These are phyloP conservation scores for Campoletis sonorensis DNA, from an alignment of 1,140 invertebrate species.

Conservation along the genomic window DNA sequence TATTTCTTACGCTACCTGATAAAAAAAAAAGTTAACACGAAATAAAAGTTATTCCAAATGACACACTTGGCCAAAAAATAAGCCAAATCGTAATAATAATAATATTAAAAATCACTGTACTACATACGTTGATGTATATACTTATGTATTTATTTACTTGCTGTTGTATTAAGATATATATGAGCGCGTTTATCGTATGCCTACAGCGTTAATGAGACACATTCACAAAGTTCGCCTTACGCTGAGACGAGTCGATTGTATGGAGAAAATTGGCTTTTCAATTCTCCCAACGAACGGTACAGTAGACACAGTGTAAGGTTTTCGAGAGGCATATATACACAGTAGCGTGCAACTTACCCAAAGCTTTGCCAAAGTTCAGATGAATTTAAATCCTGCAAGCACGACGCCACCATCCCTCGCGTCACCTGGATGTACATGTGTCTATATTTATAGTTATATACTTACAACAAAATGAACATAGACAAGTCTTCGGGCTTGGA, in stretches of 20 bases:
- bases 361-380: slow-evolving; percentile 33
- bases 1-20: too few species aligned
- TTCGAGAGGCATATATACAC: slow-evolving; percentile 14
- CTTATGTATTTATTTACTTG: not conserved
- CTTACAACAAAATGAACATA: slow-evolving; percentile 7
- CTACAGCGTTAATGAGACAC: slow-evolving; percentile 72
- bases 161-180: slow-evolving; percentile 29
- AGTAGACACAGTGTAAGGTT: slow-evolving; percentile 12
- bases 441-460: not conserved
- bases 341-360: slow-evolving; percentile 17
- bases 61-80: not conserved
- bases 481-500: not conserved
- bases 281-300: slow-evolving; percentile 53
- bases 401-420: slow-evolving; percentile 4
- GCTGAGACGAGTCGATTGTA: slow-evolving; percentile 73
- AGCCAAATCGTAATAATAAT: not conserved
- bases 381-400: slow-evolving; percentile 48
- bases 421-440: slow-evolving; percentile 1
- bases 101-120: not conserved
- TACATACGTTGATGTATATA: not conserved
- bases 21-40: not conserved
- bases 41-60: too few species aligned
- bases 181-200: slow-evolving; percentile 61
- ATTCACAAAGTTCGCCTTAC: slow-evolving; percentile 73
- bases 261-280: slow-evolving; percentile 74